Evolutionary conservation across 2,113 vertebrate species (phyloP).

Genomic region (Casuarius casuarius): DNA sequence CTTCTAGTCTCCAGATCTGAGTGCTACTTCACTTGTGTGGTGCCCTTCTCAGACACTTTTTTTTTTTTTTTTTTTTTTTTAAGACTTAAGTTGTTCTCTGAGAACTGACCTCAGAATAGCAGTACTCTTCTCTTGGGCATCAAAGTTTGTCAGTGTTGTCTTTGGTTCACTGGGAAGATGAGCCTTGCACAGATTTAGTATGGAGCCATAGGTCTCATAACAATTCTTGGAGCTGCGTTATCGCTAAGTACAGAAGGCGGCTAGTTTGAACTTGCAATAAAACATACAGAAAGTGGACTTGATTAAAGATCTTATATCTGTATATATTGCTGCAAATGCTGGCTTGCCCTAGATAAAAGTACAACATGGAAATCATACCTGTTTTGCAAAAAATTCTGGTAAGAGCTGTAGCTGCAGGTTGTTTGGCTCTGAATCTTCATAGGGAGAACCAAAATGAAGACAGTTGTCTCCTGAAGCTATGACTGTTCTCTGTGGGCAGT

Average conservation of each 20-base stretch:
- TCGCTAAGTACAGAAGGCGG: not conserved
- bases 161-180: not conserved
- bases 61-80: not conserved
- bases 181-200: not conserved
- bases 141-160: not conserved
- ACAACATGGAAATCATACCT: not conserved
- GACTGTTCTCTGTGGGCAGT: not conserved
- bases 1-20: not conserved
- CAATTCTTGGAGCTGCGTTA: not conserved
- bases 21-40: rapidly evolving
- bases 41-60: not conserved
- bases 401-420: not conserved
- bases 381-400: not conserved
- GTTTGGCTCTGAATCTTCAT: not conserved
- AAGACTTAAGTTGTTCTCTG: not conserved
- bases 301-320: not conserved
- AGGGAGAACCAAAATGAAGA: not conserved
- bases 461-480: not conserved
- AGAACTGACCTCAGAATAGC: not conserved
- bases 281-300: not conserved
- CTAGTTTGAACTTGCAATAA: not conserved
- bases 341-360: not conserved
- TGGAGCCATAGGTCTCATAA: not conserved
- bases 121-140: not conserved
- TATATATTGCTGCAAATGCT: not conserved